Base-by-base conservation (phyloP, 2,888 invertebrate species). In the Psococerastis gibbosa region DNA sequence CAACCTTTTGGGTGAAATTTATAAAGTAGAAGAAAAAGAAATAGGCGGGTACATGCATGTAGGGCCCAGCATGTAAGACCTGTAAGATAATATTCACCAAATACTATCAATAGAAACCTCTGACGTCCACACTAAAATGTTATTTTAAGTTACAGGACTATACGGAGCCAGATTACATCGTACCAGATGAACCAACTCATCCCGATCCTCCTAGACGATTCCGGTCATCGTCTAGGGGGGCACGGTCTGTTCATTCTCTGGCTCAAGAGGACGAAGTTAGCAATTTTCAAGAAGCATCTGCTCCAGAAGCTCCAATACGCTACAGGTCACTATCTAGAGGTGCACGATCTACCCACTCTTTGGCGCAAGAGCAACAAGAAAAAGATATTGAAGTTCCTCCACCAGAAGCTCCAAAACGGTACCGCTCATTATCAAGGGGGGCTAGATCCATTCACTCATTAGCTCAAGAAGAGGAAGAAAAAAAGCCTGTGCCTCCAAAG, bases 141-240 rank as follows among this genome's bases (percentile, higher is more conserved):
- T 3, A 9, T 9, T 11, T 13, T 15, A 35, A 3, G 20, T 42
- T 47, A 46, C 2, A 49, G 50, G 22, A 16, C 15, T 18, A 13
- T 4, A 4, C 15, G 9, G 43, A 43, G 22, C 34, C 43, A n/a
- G 43, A 43, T 22, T 43, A 43, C 43, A 43, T 43, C 35, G 17
- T 43, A 20, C 43, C 43, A 6, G 53, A 54, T 33, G 52, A 56
- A 16, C 18, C 49, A 48, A 51, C 55, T 61, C 46, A 52, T 22
- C 54, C 55, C 20, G 45, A 49, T 23, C 50, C 50, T 15, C 55
- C 55, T 13, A 49, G 48, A 20, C 48, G 55, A 33, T 53, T 41
- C 2, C 31, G 45, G 22, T 41, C 41, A 16, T 32, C 41, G 15
- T 32, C 45, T 3, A 17, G 41, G 18, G 32, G 45, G 4, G 11